Base-by-base conservation (phyloP, 2,888 invertebrate genomes). In the Synergus gifuensis region DNA sequence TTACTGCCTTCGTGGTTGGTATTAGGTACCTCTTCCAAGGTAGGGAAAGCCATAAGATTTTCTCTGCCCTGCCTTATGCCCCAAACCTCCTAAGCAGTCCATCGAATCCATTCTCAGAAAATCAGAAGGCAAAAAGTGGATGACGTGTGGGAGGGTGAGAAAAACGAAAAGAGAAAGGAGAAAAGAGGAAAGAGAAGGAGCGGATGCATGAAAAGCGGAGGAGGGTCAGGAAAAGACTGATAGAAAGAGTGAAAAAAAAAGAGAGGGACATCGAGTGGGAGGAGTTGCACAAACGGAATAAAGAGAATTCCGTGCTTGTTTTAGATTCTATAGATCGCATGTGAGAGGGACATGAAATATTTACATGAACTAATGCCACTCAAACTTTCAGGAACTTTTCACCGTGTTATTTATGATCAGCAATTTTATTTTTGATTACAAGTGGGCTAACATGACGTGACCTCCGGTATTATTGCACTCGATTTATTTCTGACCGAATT, bases 171-270 rank as follows among this genome's bases (percentile, higher is more conserved):
- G 28, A 28, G 28, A 28, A 28, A 28, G 3, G 40, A 36, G 76
- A 28, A 28, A 28, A 28, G 40, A 22, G 76, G 60, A 76, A 64
- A 60, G 79, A 66, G 73, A 60, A 58, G 76, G 66, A 73, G 76
- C 62, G 64, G 76, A 44, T 73, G 73, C 54, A 73, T 54, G 63
- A 62, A 73, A 64, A 77, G 46, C 69, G 62, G 64, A 22, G 66
- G 22, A 60, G 63, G 73, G 73, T 73, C 73, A 73, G 73, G 73
- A 54, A 73, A 73, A 54, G 73, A 73, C 64, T 76, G 76, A 60
- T 79, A 82, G 80, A 77, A 78, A 80, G 46, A 80, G 79, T 69
- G 83, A 81, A 66, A 58, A 80, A 63, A 42, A 22, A 73, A 28
- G 54, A 54, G 81, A 64, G 76, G 58, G 54, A 80, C 49, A 58